Base-by-base conservation (phyloP, 2,888 invertebrate genomes). In the Neoascia interrupta region DNA sequence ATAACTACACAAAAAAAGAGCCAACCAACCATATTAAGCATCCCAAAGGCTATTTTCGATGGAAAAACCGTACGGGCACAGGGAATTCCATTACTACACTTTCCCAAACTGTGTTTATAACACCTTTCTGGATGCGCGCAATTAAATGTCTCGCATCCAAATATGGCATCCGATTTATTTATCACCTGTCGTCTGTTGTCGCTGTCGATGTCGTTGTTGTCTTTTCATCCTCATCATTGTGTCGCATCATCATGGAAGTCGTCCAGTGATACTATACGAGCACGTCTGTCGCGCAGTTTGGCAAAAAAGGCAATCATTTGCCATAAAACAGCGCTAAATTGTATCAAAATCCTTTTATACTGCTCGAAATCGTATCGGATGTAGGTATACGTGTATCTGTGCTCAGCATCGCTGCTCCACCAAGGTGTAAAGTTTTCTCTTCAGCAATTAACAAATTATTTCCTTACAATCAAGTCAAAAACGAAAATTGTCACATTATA, bases 91-190 rank as follows among this genome's bases (percentile, higher is more conserved):
- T 63, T 79, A 73, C 73, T 73, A 61, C 79, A 79, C 66, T 79
- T 56, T 73, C 66, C 79, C 61, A 79, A 79, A 79, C 79, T 79
- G 79, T 79, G 79, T 73, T 79, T 72, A 68, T 79, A 79, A 73
- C 73, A 79, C 73, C 79, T 79, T 61, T 79, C 79, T 73, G 79
- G 79, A 79, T 79, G 79, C 79, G 79, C 79, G 79, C 79, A 79
- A 79, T 79, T 79, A 79, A 79, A 79, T 79, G 73, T 79, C 79
- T n/a, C 60, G 58, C 56, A 60, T 54, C 80, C 76, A 54, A 76
- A 64, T 81, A 74, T 81, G 82, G 81, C 72, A 84, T 86, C 84
- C 87, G 86, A 87, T 87, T 87, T 87, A 87, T 87, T 87, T 87
- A 84, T 84, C 84, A 84, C 83, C 84, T 85, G 85, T 82, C 74